Evolutionary conservation across 2,888 invertebrate species (phyloP).

Genomic region (Thalpophila matura): DNA sequence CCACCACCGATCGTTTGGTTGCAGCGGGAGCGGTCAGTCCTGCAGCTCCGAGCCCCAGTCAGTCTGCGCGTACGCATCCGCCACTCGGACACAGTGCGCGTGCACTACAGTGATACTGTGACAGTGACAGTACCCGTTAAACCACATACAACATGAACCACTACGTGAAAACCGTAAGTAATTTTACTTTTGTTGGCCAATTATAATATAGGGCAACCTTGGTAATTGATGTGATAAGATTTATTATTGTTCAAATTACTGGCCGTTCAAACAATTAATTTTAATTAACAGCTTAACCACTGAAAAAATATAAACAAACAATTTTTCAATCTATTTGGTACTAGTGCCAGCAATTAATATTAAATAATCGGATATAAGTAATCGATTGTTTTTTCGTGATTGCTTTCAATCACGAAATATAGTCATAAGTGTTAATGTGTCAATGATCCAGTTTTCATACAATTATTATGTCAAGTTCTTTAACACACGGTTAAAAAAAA

Average conservation of each 20-base stretch:
- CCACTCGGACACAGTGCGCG: constrained; percentile 76
- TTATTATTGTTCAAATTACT: constrained; percentile 16
- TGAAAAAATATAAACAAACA: constrained; percentile 32
- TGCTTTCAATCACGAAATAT: constrained; percentile 24
- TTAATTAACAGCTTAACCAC: constrained; percentile 15
- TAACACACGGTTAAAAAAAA: constrained; percentile 56
- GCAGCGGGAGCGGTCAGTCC: constrained; percentile 79
- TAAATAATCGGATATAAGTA: constrained; percentile 39
- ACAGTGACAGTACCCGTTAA: constrained; percentile 74
- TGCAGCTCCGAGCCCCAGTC: constrained; percentile 70
- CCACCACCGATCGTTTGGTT: constrained; percentile 83
- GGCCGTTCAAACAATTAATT: constrained; percentile 13
- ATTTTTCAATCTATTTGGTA: constrained; percentile 2
- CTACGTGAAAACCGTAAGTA: constrained; percentile 86
- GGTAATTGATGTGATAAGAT: constrained; percentile 1
- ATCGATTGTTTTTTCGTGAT: constrained; percentile 30
- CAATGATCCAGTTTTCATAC: constrained; percentile 59
- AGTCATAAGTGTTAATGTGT: constrained; percentile 43
- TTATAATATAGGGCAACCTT: constrained; percentile 14
- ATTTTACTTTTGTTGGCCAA: constrained; percentile 30
- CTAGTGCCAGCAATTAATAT: constrained; percentile 8
- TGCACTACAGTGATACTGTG: constrained; percentile 81
- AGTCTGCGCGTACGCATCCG: constrained; percentile 79
- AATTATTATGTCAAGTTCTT: constrained; percentile 68
- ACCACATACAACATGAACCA: constrained; percentile 78